Evolutionary conservation across 1,140 invertebrate genomes (phyloP).

Genomic region (Lepidotrigona ventralis): DNA sequence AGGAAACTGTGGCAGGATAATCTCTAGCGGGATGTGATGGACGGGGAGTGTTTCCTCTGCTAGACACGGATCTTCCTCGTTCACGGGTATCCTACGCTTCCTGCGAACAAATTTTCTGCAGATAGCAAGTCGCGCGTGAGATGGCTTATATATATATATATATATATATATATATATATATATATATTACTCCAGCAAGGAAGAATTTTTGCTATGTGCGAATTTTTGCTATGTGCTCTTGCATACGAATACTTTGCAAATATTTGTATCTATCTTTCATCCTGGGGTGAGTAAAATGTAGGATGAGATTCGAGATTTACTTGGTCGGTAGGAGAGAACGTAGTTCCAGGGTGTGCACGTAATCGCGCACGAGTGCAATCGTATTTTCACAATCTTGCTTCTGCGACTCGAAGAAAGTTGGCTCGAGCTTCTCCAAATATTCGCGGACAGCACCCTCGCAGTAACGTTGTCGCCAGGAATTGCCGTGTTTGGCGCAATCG

Average conservation of each 20-base stretch:
- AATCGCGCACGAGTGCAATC: constrained; percentile 61
- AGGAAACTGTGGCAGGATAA: constrained; percentile 66
- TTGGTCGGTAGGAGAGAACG: constrained; percentile 68
- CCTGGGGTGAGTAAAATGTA: too few relatives aligned
- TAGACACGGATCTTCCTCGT: constrained; percentile 40
- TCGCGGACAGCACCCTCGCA: constrained; percentile 76
- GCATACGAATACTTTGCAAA: too few relatives aligned
- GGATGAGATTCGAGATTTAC: constrained; percentile 57
- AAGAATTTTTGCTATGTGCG: too few relatives aligned
- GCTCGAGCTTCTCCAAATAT: constrained; percentile 71
- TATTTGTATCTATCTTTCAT: too few relatives aligned
- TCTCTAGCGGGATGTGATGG: constrained; percentile 70
- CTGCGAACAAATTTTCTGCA: constrained; percentile 32
- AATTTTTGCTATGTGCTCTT: too few relatives aligned
- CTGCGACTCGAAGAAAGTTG: constrained; percentile 64
- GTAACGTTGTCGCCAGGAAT: constrained; percentile 75
- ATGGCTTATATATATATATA: too few relatives aligned
- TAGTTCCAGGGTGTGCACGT: constrained; percentile 67
- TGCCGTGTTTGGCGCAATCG: constrained; percentile 67
- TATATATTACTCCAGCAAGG: too few relatives aligned
- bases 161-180: too few relatives aligned
- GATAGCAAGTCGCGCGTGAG: not conserved
- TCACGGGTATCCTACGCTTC: constrained; percentile 40
- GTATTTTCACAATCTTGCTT: constrained; percentile 63
- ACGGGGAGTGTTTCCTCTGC: constrained; percentile 47